These are phyloP conservation scores for Chiloscyllium punctatum DNA, from an alignment of 2,797 vertebrate species.

Conservation along the genomic window DNA sequence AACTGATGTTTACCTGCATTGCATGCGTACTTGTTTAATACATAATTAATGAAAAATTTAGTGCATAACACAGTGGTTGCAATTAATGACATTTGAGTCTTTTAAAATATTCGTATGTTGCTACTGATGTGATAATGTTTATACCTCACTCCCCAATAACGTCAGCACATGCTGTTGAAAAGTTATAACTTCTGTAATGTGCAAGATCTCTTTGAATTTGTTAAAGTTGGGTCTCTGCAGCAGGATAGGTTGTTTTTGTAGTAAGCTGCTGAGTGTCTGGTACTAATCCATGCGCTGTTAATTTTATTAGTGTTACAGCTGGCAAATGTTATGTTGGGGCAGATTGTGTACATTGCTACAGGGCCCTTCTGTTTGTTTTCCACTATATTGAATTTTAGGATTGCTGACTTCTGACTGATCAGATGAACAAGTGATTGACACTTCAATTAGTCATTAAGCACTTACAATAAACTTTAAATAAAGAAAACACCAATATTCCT, in stretches of 20 bases:
- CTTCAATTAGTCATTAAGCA: slow-evolving; percentile 46
- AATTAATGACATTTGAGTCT: not conserved
- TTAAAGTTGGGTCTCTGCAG: slow-evolving; percentile 14
- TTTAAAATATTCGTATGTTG: not conserved
- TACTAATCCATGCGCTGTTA: slow-evolving; percentile 95
- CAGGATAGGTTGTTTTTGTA: slow-evolving; percentile 50
- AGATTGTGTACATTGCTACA: slow-evolving; percentile 84
- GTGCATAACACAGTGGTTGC: not conserved
- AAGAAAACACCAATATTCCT: slow-evolving; percentile 46
- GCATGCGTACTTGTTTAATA: not conserved
- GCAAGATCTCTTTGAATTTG: not conserved
- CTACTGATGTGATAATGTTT: too few species aligned
- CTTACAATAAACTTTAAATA: slow-evolving; percentile 27
- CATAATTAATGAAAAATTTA: slow-evolving; percentile 8
- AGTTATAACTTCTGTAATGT: not conserved
- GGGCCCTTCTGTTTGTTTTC: slow-evolving; percentile 87
- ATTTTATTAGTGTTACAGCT: slow-evolving; percentile 93
- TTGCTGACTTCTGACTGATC: slow-evolving; percentile 69
- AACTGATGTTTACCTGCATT: not conserved
- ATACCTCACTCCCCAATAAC: too few species aligned
- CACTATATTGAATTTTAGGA: slow-evolving; percentile 78
- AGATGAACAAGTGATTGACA: slow-evolving; percentile 55
- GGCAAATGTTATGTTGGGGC: slow-evolving; percentile 72
- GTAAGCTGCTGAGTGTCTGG: slow-evolving; percentile 75
- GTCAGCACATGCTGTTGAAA: not conserved